Percentiles rank a stretch among this genome's conserved stretches.
Evolutionary conservation across 1,140 invertebrate genomes (phyloP).

Genomic region (Papilio polyxenes): DNA sequence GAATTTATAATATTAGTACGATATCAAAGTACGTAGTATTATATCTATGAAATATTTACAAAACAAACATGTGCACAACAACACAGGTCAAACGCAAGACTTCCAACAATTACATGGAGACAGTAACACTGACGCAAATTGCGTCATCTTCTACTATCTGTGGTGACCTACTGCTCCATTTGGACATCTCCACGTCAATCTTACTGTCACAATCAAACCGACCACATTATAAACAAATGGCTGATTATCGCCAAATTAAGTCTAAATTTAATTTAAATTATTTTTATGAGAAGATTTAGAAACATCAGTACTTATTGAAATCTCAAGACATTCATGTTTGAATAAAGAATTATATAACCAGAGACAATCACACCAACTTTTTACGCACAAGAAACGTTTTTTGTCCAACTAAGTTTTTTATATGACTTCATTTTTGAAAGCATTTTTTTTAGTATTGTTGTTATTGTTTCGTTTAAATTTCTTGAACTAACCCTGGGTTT

Average conservation of each 20-base stretch:
- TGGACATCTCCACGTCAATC: constrained; percentile 7
- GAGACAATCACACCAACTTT: too few relatives aligned
- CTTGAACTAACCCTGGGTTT: too few relatives aligned
- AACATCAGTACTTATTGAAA: neutral
- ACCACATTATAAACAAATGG: neutral
- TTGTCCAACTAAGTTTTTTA: too few relatives aligned
- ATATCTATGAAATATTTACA: neutral
- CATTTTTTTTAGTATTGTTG: too few relatives aligned
- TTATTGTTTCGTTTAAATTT: too few relatives aligned
- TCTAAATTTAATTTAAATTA: neutral
- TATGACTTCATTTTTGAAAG: too few relatives aligned
- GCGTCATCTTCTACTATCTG: neutral
- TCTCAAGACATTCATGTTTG: too few relatives aligned
- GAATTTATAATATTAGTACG: too few relatives aligned
- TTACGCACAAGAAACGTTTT: too few relatives aligned
- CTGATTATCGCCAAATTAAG: constrained; percentile 1
- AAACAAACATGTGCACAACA: neutral
- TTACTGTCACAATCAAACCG: neutral
- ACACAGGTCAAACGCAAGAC: constrained; percentile 1
- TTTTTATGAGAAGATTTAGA: neutral
- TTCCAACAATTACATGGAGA: neutral
- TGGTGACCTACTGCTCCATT: constrained; percentile 21
- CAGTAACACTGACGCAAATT: constrained; percentile 7
- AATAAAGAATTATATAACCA: too few relatives aligned
- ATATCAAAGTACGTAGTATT: too few relatives aligned